Evolutionary conservation across 2,113 vertebrate species (phyloP).

Genomic region (Muntiacus muntjak): DNA sequence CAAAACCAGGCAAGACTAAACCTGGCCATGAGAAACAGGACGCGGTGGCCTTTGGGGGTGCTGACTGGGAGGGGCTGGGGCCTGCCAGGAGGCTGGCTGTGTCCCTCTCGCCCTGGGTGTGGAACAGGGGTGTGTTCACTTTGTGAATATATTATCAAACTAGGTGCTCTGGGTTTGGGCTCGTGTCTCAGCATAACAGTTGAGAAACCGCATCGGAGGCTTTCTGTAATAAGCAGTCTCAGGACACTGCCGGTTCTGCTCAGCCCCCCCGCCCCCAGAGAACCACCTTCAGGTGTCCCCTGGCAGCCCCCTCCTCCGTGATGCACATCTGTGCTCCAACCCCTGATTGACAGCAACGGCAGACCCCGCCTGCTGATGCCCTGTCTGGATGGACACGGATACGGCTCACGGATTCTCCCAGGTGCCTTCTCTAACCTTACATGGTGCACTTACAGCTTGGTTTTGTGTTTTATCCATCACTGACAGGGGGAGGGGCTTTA

Average conservation of each 20-base stretch:
- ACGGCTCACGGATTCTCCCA: background rate
- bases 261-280: background rate
- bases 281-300: too few species aligned
- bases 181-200: background rate
- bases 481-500: background rate
- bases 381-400: background rate
- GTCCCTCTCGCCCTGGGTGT: background rate
- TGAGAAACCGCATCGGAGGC: background rate
- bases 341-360: accelerated
- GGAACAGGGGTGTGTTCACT: background rate
- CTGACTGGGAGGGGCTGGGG: background rate
- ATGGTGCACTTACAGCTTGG: background rate
- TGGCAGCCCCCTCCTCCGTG: too few species aligned
- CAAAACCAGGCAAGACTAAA: background rate
- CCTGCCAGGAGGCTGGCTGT: accelerated
- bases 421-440: background rate
- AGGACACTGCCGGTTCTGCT: background rate
- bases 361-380: background rate
- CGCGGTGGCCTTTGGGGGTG: background rate
- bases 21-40: background rate
- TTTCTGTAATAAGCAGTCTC: background rate
- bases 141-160: background rate
- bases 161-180: background rate
- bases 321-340: background rate
- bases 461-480: background rate